Percentiles rank a stretch among this genome's conserved stretches.
These are phyloP conservation scores for Pteruthius melanotis DNA, from an alignment of 2,113 vertebrate species.

Conservation along the genomic window DNA sequence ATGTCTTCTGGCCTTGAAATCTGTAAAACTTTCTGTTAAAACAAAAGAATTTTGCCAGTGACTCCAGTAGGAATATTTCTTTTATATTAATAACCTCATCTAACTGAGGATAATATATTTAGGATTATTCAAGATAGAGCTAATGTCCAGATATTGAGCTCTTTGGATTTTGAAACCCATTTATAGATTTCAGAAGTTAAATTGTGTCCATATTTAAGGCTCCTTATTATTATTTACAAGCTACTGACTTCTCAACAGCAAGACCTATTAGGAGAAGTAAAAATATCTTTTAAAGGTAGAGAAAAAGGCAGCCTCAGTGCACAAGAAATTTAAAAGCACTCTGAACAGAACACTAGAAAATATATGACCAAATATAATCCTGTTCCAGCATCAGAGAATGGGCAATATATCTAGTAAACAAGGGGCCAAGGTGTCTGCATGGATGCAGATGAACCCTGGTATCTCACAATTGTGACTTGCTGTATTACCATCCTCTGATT, in stretches of 20 bases:
- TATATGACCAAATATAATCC: background rate
- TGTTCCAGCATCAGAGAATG: background rate
- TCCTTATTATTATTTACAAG: background rate
- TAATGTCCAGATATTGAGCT: background rate
- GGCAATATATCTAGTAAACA: background rate
- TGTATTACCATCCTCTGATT: background rate
- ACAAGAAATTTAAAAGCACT: slow-evolving; percentile 12
- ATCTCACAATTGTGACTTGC: background rate
- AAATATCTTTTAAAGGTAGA: background rate
- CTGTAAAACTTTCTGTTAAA: background rate
- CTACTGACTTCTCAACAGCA: background rate
- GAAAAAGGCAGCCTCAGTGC: background rate
- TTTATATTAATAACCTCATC: background rate
- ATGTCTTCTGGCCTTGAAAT: background rate
- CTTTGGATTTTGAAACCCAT: background rate
- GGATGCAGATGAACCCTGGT: background rate
- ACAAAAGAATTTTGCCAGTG: background rate
- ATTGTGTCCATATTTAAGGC: background rate
- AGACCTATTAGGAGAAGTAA: background rate
- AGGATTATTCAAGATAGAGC: background rate
- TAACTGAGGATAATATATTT: background rate
- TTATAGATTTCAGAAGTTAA: background rate
- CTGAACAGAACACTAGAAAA: background rate
- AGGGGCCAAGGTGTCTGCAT: background rate
- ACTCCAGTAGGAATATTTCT: background rate